phyloP scores from a whole-genome alignment of 2,113 vertebrate genomes.

The Apteryx mantelli region DNA sequence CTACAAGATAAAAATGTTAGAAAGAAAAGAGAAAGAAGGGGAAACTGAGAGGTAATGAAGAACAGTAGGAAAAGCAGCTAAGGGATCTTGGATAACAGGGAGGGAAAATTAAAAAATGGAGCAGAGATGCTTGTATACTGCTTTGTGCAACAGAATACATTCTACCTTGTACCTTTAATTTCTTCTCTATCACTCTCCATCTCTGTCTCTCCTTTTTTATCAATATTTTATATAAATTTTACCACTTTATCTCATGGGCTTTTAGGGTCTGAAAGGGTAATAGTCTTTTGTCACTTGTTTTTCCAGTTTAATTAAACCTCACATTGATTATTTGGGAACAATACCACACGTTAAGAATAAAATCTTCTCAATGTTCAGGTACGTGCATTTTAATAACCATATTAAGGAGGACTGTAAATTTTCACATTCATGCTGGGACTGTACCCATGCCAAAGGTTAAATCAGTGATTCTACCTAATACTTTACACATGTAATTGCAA shows the following conservation, averaged over 20 bases:
- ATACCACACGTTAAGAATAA: conserved; percentile 13
- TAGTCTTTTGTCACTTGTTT: conserved; percentile 18
- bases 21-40: background rate
- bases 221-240: background rate
- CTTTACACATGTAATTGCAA: background rate
- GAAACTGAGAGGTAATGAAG: background rate
- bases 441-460: background rate
- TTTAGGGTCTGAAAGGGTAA: background rate
- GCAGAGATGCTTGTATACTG: background rate
- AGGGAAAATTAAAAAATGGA: background rate
- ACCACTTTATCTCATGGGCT: background rate
- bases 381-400: background rate
- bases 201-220: background rate
- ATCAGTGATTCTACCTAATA: conserved; percentile 6
- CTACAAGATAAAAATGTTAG: background rate
- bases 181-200: background rate
- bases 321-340: conserved; percentile 20
- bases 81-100: background rate
- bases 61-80: background rate
- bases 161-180: background rate
- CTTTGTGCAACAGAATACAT: background rate
- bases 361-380: background rate
- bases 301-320: conserved; percentile 53
- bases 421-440: background rate
- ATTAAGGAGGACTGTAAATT: background rate